Conservation (phyloP, 1,140 invertebrate species). For the Wiebesia pumilae region DNA sequence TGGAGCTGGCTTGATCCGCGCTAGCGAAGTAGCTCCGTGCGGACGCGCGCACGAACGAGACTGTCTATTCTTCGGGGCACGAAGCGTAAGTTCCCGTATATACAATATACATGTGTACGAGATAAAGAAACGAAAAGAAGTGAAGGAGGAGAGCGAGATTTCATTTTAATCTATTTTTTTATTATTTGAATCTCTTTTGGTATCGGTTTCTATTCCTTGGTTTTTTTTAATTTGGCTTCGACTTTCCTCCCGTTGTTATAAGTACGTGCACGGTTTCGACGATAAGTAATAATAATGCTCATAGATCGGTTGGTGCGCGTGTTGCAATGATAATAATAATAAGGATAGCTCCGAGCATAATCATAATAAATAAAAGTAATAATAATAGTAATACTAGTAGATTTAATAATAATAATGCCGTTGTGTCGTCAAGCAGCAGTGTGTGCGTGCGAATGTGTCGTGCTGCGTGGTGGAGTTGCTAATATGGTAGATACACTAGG, state of each 20-base stretch:
- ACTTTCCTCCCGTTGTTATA: background rate
- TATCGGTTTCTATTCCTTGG: background rate
- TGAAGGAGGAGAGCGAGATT: background rate
- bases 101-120: background rate
- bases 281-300: background rate
- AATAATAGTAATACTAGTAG: background rate
- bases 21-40: slow-evolving; percentile 70
- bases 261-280: background rate
- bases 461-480: background rate
- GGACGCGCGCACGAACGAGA: slow-evolving; percentile 61
- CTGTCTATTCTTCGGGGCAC: slow-evolving; percentile 68
- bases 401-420: background rate
- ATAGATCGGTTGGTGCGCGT: background rate
- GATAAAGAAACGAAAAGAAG: background rate
- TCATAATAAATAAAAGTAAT: background rate
- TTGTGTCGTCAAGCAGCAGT: background rate
- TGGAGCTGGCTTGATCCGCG: slow-evolving; percentile 60
- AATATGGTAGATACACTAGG: background rate
- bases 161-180: background rate
- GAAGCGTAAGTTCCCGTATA: slow-evolving; percentile 65
- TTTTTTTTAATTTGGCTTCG: background rate
- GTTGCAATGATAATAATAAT: background rate
- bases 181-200: background rate
- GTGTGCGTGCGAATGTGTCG: background rate
- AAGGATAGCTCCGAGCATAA: background rate